Percentiles rank a stretch among this genome's conserved stretches.
These are phyloP conservation scores for Zaprionus tsacasi DNA, from an alignment of 1,140 invertebrate genomes.

Conservation along the genomic window DNA sequence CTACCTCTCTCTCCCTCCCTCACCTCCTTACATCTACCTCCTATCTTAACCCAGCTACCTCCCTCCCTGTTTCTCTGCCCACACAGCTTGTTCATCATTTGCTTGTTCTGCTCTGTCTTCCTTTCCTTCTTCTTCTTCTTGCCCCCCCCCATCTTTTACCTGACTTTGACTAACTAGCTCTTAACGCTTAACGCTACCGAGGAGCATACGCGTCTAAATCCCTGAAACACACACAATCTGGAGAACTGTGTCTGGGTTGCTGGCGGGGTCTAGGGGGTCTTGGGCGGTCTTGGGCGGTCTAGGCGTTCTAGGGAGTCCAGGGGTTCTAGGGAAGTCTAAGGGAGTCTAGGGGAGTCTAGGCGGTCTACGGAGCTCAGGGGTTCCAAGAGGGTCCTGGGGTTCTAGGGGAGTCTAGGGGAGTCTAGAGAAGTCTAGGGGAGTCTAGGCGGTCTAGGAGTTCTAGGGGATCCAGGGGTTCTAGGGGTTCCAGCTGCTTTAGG, in stretches of 20 bases:
- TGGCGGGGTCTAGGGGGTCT: neutral
- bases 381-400: neutral
- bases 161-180: conserved; percentile 63
- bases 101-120: conserved; percentile 1
- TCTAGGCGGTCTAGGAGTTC: no score
- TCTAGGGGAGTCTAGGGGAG: neutral
- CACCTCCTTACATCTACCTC: neutral
- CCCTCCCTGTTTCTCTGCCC: neutral
- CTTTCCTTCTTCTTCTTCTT: conserved; percentile 4
- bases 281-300: no score
- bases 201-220: conserved; percentile 21
- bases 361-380: no score
- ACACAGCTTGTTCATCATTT: conserved; percentile 9
- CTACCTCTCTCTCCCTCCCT: no score
- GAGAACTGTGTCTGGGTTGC: neutral
- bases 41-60: no score
- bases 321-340: no score
- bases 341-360: no score
- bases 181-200: conserved; percentile 36
- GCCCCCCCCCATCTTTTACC: conserved; percentile 19
- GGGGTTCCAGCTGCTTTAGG: no score
- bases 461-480: no score
- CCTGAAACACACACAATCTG: conserved; percentile 15
- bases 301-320: no score
- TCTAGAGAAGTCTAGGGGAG: neutral